phyloP scores from a whole-genome alignment of 2,113 vertebrate genomes.

The Colaptes auratus region DNA sequence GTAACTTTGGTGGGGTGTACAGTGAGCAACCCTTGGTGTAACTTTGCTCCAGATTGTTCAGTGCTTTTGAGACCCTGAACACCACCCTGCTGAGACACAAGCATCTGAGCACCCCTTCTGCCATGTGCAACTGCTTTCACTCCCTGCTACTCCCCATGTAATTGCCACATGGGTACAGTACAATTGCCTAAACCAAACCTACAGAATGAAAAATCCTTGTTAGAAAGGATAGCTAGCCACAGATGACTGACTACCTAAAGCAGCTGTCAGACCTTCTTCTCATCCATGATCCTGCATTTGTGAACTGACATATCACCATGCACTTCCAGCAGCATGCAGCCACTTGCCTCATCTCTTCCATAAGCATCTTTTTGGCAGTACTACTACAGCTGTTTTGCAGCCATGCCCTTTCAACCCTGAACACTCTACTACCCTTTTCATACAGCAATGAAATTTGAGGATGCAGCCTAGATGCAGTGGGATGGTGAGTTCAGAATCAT shows the following conservation, averaged over 20 bases:
- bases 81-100: not conserved
- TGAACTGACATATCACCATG: not conserved
- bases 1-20: not conserved
- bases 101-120: accelerated
- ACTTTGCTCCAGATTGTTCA: not conserved
- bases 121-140: accelerated
- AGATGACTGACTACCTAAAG: not conserved
- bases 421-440: not conserved
- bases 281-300: not conserved
- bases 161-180: accelerated
- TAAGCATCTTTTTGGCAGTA: not conserved
- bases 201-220: not conserved
- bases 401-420: not conserved
- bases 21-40: not conserved
- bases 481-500: not conserved
- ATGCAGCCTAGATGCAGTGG: not conserved
- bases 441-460: not conserved
- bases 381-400: not conserved
- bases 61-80: not conserved
- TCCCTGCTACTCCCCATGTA: not conserved
- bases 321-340: not conserved
- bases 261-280: not conserved
- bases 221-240: not conserved
- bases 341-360: not conserved
- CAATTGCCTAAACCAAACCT: not conserved